Base-by-base conservation (phyloP, 2,797 vertebrate species). In the Catostomus latipinnis region DNA sequence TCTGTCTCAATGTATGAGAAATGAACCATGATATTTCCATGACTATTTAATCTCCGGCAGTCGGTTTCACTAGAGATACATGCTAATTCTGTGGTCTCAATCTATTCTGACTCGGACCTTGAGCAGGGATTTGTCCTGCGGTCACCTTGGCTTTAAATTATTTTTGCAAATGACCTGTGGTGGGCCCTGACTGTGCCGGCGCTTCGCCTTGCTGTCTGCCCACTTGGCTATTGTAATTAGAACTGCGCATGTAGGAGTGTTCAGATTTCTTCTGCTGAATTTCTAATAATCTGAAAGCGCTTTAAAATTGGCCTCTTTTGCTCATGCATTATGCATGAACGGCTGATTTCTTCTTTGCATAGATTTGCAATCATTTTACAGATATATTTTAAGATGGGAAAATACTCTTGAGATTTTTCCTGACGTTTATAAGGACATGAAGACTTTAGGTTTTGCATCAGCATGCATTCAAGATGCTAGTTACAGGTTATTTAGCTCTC, bases 341-440 rank as follows among this genome's bases (percentile, higher is more conserved):
- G 86, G 82, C 91, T 95, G 94, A 95, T 95, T 95, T 92, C 93
- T 93, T 93, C 93, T 93, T 93, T 93, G 93, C 93, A 94, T 95
- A 94, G 94, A 95, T 95, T 94, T 94, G 93, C 92, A 94, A 95
- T 95, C 92, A 94, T 94, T 94, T 93, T 91, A 90, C 92, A 90
- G 89, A 92, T 91, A 93, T 91, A 90, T 91, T 90, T 69, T 69
- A 70, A 78, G 63, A 71, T 58, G 12, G 71, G 46, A 78, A 82
- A 57, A 46, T 4, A 18, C 66, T 79, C 83, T 87, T 86, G 88
- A 89, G 88, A 81, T 90, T 83, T 87, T 85, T 88, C 85, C 85
- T 89, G 81, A 49, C 85, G 56, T 61, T 73, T 52, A 13, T 67
- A 56, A 66, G 34, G 57, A 68, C n/a, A 89, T 82, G 87, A 90